Conservation (phyloP, 2,113 vertebrate genomes). For the Addax nasomaculatus region DNA sequence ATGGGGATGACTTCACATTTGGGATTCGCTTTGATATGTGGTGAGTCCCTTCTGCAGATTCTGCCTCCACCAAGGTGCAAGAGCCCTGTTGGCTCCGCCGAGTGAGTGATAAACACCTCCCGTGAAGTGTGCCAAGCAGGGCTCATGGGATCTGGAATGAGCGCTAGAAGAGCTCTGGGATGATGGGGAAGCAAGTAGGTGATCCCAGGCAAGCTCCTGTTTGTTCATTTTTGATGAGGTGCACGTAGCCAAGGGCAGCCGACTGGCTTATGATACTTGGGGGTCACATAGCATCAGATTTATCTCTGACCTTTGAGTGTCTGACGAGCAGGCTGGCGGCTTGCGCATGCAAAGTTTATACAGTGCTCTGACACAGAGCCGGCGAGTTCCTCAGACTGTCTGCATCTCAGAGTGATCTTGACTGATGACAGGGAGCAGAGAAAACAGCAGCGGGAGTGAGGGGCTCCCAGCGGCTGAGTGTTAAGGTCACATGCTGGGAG, state of each 20-base stretch:
- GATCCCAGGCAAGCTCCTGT: conserved; percentile 9
- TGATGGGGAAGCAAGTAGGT: neutral
- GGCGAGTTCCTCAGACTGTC: neutral
- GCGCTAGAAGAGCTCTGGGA: conserved; percentile 21
- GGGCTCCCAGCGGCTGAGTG: accelerated
- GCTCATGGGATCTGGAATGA: conserved; percentile 55
- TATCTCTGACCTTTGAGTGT: conserved; percentile 34
- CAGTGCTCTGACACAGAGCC: neutral
- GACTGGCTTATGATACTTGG: neutral
- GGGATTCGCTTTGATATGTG: neutral
- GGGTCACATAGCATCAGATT: neutral
- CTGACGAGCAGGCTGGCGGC: neutral
- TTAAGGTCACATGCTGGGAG: accelerated
- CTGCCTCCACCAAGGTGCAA: conserved; percentile 43
- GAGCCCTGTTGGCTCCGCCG: conserved; percentile 45
- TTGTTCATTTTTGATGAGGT: conserved; percentile 62
- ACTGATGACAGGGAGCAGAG: neutral
- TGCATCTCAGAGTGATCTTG: neutral
- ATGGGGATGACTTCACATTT: conserved; percentile 40
- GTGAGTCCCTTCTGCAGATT: conserved; percentile 42
- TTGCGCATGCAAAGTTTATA: neutral
- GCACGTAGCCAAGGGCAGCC: neutral
- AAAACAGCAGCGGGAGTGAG: accelerated
- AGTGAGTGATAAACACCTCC: conserved; percentile 61
- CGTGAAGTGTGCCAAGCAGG: neutral